phyloP scores from a whole-genome alignment of 2,113 vertebrate genomes.

The Chrysemys picta region DNA sequence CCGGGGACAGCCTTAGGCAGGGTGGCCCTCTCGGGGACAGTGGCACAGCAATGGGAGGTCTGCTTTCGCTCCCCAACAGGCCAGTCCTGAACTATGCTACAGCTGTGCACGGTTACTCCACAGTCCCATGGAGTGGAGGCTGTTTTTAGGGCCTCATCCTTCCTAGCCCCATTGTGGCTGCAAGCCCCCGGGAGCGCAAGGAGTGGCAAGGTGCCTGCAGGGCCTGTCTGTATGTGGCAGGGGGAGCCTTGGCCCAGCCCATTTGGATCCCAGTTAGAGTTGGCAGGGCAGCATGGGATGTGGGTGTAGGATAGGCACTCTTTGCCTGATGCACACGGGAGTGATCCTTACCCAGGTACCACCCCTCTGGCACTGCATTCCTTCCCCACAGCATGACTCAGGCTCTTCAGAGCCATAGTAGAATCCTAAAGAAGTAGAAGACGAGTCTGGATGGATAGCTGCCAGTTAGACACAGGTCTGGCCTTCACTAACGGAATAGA shows the following conservation, averaged over 20 bases:
- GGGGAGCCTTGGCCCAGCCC: background rate
- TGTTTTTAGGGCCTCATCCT: background rate
- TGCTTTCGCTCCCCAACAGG: fast-evolving
- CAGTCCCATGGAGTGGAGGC: background rate
- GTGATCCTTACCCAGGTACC: background rate
- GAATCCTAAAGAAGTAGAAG: background rate
- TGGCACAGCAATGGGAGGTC: background rate
- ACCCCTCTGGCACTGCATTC: background rate
- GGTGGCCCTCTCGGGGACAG: fast-evolving
- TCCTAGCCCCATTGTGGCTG: background rate
- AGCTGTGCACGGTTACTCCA: background rate
- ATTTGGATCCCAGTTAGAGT: background rate
- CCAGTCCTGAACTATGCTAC: background rate
- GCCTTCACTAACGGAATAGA: background rate
- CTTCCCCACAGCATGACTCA: background rate
- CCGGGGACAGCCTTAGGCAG: fast-evolving
- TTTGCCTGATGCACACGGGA: background rate
- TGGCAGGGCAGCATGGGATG: background rate
- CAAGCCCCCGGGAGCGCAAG: background rate
- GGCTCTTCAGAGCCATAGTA: background rate
- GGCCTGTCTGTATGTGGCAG: background rate
- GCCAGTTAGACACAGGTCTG: background rate
- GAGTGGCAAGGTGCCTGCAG: background rate
- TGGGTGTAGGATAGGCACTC: background rate
- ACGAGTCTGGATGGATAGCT: background rate